A percentile compares a stretch with the other conserved stretches of the same genome.
These are phyloP conservation scores for Chondrilla cf. caribensis DNA, from an alignment of 37 sponge, comb jelly and placozoan genomes.

Conservation along the genomic window DNA sequence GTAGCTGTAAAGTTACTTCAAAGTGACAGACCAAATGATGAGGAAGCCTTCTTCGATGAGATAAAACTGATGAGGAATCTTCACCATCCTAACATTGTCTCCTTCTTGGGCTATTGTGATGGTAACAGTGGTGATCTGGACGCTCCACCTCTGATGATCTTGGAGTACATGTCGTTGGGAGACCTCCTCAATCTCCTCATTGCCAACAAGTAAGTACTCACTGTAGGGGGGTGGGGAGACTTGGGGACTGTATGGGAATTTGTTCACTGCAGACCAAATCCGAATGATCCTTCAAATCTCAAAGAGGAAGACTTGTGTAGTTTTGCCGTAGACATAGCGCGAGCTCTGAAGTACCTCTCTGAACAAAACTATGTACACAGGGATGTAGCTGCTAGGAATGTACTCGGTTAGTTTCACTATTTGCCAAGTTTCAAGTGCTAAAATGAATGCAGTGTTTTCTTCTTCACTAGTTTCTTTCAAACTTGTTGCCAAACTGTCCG, in stretches of 20 bases:
- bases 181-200: constrained; percentile 20
- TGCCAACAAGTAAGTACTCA: constrained; percentile 1
- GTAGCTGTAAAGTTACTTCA: constrained; percentile 10
- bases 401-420: background rate
- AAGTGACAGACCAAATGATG: background rate
- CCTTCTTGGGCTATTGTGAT: background rate
- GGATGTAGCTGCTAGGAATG: constrained; percentile 13
- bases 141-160: constrained; percentile 8
- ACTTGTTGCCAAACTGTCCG: background rate
- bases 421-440: too few species aligned
- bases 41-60: constrained; percentile 4
- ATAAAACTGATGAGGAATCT: constrained; percentile 9
- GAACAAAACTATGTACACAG: background rate
- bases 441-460: too few species aligned
- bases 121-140: background rate
- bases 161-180: constrained; percentile 8
- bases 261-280: background rate
- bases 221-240: too few species aligned
- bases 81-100: constrained; percentile 17
- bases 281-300: background rate
- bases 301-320: background rate
- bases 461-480: background rate
- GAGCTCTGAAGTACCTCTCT: constrained; percentile 7
- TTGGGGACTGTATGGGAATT: too few species aligned
- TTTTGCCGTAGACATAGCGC: background rate